Percentiles rank a stretch among this genome's conserved stretches.
These are phyloP conservation scores for Onthophagus taurus DNA, from an alignment of 1,140 invertebrate species.

Conservation along the genomic window DNA sequence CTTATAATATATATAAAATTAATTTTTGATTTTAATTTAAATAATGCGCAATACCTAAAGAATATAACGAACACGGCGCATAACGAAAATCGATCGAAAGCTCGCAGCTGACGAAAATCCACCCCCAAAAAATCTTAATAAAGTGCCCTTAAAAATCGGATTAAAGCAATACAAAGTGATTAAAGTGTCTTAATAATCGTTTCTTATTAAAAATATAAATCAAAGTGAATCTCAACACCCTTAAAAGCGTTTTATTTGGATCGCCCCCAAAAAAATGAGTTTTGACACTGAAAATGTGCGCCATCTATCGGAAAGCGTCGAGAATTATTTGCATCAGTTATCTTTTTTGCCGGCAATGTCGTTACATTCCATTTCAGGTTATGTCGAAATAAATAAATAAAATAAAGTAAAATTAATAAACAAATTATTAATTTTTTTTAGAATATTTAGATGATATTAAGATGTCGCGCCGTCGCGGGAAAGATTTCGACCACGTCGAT, in stretches of 20 bases:
- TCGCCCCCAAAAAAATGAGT: no score
- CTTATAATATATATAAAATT: no score
- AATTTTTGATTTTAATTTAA: no score
- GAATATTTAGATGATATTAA: conserved; percentile 44
- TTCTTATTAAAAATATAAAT: not conserved
- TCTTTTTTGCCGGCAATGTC: conserved; percentile 24
- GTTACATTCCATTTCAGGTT: conserved; percentile 29
- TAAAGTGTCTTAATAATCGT: no score
- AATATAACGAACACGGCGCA: not conserved
- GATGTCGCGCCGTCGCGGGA: conserved; percentile 49
- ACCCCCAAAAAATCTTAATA: no score
- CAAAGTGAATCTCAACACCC: conserved; percentile 1
- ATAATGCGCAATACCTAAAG: no score
- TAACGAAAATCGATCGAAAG: not conserved
- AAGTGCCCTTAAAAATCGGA: no score
- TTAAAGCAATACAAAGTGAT: no score
- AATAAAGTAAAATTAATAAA: not conserved
- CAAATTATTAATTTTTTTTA: conserved; percentile 25
- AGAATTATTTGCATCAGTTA: conserved; percentile 14
- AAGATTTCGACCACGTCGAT: conserved; percentile 48
- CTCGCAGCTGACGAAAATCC: no score
- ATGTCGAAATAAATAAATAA: conserved; percentile 5
- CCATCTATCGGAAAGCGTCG: conserved; percentile 15
- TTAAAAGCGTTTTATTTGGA: no score
- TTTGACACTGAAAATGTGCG: conserved; percentile 10